Base-by-base conservation (phyloP, 2,797 vertebrate genomes). In the Paratrypauchen microcephalus region DNA sequence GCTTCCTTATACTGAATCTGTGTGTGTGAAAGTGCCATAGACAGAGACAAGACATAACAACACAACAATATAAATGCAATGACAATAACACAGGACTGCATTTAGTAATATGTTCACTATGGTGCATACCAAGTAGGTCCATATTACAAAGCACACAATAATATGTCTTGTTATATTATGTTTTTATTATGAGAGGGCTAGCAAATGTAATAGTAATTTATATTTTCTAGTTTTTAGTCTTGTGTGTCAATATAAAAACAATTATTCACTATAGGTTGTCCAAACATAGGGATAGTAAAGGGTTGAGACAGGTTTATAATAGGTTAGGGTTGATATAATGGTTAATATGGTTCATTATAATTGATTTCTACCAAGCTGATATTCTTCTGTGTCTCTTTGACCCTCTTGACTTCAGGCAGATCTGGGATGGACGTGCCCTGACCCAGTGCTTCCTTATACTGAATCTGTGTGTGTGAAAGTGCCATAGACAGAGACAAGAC, bases 341-440 rank as follows among this genome's bases (percentile, higher is more conserved):
- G 61, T 19, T 45, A 9, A 47, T 4, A 41, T 12, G 74, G 67
- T 6, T 75, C 79, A 86, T 67, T 64, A 64, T 41, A 41, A 41
- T 41, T 56, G 80, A 67, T 61, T 68, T 83, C 87, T 98, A 98
- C 98, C 97, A 94, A 95, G 93, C 98, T 99, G 93, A 99, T 99
- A 95, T 99, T 94, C 93, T 96, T 98, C 96, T 99, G 97, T 0
- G 95, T 97, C 90, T 98, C 94, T 93, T 95, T 93, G 88, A 98
- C 95, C 11, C 97, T 94, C 88, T 97, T 97, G 90, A 99, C 92
- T 89, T 99, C 97, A 0, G 97, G 97, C n/a, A 97, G 96, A 66
- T 99, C 97, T 48, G 96, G 78, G 77, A 99, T 95, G 65, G 97
- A 91, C 13, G 94, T 99, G 74, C 96, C 96, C 88, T 94, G 94